Evolutionary conservation across 1,140 invertebrate species (phyloP), one percentile per base, ranked within the genome.

Genomic region (Subanguina moxae): DNA sequence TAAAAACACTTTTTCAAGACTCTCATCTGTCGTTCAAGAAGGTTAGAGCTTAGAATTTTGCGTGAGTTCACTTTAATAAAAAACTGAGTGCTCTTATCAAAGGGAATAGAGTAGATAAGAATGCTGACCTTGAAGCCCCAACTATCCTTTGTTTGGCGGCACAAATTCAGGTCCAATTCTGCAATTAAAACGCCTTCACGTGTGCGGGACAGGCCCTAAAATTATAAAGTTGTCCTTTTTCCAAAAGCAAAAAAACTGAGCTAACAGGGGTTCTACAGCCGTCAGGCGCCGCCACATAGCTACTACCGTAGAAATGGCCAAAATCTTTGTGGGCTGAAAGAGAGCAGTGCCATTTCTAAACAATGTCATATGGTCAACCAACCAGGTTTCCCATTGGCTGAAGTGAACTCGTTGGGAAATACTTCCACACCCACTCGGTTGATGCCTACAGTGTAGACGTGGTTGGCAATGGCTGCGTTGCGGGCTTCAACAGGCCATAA

Each of bases 381-480:
- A 85, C 84, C 84, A 75, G 89, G 88, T 76, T 89, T 88, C 0
- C 91, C 91, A 88, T 97, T 91, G 0, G 89, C 94, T 1, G 93
- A 95, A 11, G 93, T 94, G 80, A 97, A 98, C 82, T 92, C 92
- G 84, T 93, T 90, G 0, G 89, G 89, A 82, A 91, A 76, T 0
- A 83, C 76, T 85, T 99, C 95, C 1, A 89, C 92, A 66, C 95
- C 95, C 0, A 98, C 93, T 76, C 95, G 89, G 84, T 97, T 97
- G 56, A 97, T 94, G 1, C 90, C 92, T 83, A 90, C 92, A 0
- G 93, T 91, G 78, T 90, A 95, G 78, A 93, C 95, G 78, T 88
- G 90, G 82, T 97, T 98, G 0, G 94, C 93, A 71, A 98, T 91
- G 1, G 95, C 94, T 19, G 95, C 95, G 87, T 91, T 92, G 70